A percentile compares a stretch with the other conserved stretches of the same genome.
These are phyloP conservation scores for Poecilia picta DNA, from an alignment of 2,797 vertebrate species.

Conservation along the genomic window DNA sequence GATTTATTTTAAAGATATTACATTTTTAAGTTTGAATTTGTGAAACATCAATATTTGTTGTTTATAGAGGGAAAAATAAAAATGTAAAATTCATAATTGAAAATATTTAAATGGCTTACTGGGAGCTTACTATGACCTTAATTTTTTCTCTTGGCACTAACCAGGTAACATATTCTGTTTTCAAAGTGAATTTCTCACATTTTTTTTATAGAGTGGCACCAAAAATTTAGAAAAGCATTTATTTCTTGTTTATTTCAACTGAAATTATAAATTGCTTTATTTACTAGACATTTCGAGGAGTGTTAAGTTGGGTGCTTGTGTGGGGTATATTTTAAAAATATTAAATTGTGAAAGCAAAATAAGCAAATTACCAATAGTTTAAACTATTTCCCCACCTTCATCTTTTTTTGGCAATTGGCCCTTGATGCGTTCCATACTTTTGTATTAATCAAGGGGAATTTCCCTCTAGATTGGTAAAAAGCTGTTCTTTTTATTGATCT, in stretches of 20 bases:
- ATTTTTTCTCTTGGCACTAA: background rate
- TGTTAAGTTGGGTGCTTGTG: background rate
- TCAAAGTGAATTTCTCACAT: background rate
- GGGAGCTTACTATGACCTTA: background rate
- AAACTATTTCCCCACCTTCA: background rate
- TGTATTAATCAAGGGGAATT: constrained; percentile 3
- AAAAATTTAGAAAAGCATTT: background rate
- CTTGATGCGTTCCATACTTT: constrained; percentile 21
- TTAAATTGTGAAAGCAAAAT: background rate
- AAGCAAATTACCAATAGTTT: background rate
- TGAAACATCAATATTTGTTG: background rate
- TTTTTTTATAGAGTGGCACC: background rate
- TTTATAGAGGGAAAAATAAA: background rate
- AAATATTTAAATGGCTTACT: background rate
- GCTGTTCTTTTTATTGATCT: constrained; percentile 12
- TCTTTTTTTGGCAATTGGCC: background rate
- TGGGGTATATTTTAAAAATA: background rate
- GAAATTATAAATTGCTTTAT: background rate
- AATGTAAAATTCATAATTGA: background rate
- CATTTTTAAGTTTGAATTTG: background rate
- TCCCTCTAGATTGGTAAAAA: constrained; percentile 5
- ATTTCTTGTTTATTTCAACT: background rate
- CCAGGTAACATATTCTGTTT: background rate
- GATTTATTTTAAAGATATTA: background rate
- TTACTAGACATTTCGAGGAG: background rate